Evolutionary conservation across 2,888 invertebrate species (phyloP).

Genomic region (Heterodera filipjevi): DNA sequence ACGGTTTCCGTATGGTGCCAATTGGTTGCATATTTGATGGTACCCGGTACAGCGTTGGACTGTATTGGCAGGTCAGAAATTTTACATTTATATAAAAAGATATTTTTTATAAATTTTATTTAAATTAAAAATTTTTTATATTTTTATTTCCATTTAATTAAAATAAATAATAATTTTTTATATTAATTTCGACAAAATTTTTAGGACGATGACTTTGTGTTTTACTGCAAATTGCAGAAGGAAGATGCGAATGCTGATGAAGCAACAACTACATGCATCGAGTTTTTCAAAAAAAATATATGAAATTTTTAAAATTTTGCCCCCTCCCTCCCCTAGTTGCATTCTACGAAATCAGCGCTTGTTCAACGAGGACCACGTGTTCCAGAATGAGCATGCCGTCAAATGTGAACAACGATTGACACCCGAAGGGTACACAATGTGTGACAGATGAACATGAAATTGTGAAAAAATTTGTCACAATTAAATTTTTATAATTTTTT

Average conservation of each 20-base stretch:
- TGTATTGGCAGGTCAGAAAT: neutral
- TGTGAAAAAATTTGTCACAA: neutral
- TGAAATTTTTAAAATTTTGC: neutral
- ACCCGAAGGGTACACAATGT: neutral
- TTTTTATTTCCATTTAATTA: neutral
- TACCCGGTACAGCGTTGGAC: neutral
- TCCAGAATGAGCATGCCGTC: neutral
- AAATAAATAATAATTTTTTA: neutral
- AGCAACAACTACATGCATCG: neutral
- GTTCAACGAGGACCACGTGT: neutral
- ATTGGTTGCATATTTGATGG: neutral
- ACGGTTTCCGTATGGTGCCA: neutral
- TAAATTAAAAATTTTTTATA: too few species aligned
- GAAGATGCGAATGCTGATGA: neutral
- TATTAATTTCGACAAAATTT: neutral
- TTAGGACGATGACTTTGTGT: neutral
- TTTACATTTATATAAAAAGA: neutral
- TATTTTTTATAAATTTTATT: too few species aligned
- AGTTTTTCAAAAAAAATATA: neutral
- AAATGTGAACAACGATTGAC: neutral
- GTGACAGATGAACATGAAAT: neutral
- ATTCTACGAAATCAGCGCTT: constrained; percentile 2
- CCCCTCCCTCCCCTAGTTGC: neutral
- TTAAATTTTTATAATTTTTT: too few species aligned
- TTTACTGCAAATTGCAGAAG: neutral